Evolutionary conservation across 2,113 vertebrate genomes (phyloP), one percentile per base, ranked within the genome.

Genomic region (Reinhardtius hippoglossoides): DNA sequence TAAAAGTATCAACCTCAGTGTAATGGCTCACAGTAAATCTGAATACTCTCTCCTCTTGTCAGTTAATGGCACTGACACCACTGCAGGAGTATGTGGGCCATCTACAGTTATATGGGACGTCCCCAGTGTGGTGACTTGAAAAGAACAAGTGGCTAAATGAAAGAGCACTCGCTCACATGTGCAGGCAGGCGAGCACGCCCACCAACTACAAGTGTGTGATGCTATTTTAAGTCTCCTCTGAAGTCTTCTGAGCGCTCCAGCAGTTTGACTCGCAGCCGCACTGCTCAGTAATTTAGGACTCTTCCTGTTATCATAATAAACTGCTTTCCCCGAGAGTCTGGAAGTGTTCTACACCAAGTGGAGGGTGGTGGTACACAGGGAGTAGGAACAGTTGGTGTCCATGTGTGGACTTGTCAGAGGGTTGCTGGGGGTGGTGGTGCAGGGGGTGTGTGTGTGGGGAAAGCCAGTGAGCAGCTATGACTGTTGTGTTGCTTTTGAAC

Each of bases 231-330:
- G 83, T 21, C 35, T 58, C 5, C 78, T 83, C 82, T 67, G 67
- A 84, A 76, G 74, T 84, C 31, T 63, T 86, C n/a, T 65, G 64
- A 56, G 73, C 44, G 74, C 68, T 72, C 21, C 14, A 67, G 35
- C 78, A 71, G 44, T 67, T 67, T 74, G 64, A 70, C 82, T 88
- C 5, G 21, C 81, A 70, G 66, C 58, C 66, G 7, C 27, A 40
- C 85, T 35, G 62, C 84, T 79, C 78, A 79, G 57, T 71, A 77
- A 80, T 85, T 90, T 85, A 26, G 64, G 79, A 63, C 55, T 52
- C 48, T 78, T 92, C 79, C 84, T 86, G 86, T 87, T 86, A 78
- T 90, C 91, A 86, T 71, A 87, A 81, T 76, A 89, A 91, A 82
- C 89, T 57, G 57, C 77, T 84, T 68, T 78, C 66, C 64, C 71